Evolutionary conservation across 2,113 vertebrate genomes (phyloP), one percentile per base, ranked within the genome.

Genomic region (Promerops cafer): DNA sequence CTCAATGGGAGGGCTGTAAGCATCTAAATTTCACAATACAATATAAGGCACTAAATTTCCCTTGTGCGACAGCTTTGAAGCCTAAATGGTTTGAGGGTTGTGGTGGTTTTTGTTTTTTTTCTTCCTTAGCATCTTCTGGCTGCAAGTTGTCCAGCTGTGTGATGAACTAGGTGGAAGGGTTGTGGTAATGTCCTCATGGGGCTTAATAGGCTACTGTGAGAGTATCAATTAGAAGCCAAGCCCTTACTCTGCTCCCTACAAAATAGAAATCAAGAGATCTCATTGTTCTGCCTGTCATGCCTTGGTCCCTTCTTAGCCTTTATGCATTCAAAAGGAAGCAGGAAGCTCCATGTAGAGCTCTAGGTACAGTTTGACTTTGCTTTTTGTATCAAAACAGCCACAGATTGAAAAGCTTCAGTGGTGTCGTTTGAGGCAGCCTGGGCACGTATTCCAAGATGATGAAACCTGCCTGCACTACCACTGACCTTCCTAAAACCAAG

Each of bases 401-500:
- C 37, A 42, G 33, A 12, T 39, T 63, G 68, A 30, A 91, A 54
- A 63, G 37, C 35, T 81, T 74, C 57, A 33, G 10, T 9, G 3
- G 45, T 37, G 66, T 61, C 57, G 16, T n/a, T 71, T 64, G 68
- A 61, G 77, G 52, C 50, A 63, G 54, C 54, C 30, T 57, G 76
- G 63, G 49, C 37, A 17, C 0, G 0, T 31, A 14, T 22, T 71
- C 47, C 22, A 35, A 33, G 50, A 3, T 19, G 31, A 27, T 49
- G 31, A 63, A 86, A 83, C 47, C 65, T 47, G 54, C 68, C 61
- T 77, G 45, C 27, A 59, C 18, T 44, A 40, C 19, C 49, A 19
- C 40, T 39, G 40, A 37, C 53, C 31, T 72, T 42, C 18, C 44
- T 31, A 28, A 70, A 76, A 13, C 14, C 15, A n/a, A 23, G 6